Evolutionary conservation across 2,113 vertebrate species (phyloP), one percentile per base, ranked within the genome.

Genomic region (Coracopsis vasa): DNA sequence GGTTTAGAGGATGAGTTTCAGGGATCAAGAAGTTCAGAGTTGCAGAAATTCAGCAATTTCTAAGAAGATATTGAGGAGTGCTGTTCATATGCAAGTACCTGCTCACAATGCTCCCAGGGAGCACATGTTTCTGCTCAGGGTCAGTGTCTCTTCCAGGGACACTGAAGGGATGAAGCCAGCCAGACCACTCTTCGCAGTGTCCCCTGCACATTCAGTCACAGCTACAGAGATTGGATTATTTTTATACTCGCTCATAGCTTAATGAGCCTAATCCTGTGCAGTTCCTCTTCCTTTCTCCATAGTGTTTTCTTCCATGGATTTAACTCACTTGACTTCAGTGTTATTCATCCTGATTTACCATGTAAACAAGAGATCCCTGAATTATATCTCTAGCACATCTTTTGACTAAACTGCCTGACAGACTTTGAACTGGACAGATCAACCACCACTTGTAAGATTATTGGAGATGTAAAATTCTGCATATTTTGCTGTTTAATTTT

Each of bases 1-100:
- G 72, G 11, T 11, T 60, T 31, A 13, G 62, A 65, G 84, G 58
- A 18, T 4, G 31, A 39, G 10, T 56, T 61, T 35, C 39, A 51
- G 72, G 23, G 9, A 7, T 28, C 16, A 1, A 64, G 31, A 29
- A 3, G 25, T 37, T 72, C 3, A 0, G 16, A 31, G 33, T 15
- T n/a, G 24, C 4, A 8, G 11, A 20, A 10, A 2, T 27, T 61
- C 25, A 6, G 15, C 13, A 33, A 3, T 91, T 74, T 21, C 1
- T 6, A 5, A 16, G 58, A 8, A 35, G 51, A 3, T 15, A 8
- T 16, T 2, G 54, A 48, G 84, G 41, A 58, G n/a, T n/a, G 3
- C 7, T 28, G 37, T 5, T 72, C 19, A 3, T 13, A 0, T 3
- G 20, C 69, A 21, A 7, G 0, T n/a, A 13, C 18, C 39, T 17